Evolutionary conservation across 1,140 invertebrate species (phyloP), one percentile per base, ranked within the genome.

Genomic region (Meteorus sp.): DNA sequence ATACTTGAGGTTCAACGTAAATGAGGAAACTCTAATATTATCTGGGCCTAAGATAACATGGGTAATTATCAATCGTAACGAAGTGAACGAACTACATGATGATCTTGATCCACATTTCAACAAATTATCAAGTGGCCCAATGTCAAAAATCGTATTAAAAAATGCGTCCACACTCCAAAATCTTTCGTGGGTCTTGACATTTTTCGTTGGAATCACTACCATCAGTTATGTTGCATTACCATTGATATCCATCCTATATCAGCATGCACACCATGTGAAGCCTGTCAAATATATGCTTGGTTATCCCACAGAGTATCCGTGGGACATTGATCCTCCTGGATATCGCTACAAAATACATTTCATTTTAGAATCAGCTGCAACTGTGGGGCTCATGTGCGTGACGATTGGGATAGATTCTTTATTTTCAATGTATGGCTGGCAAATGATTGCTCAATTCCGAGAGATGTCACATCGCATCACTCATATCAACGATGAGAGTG

Each of bases 381-480:
- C 15, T 11, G 11, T 23, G 2, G 19, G 31, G 2, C 15, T 52
- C 2, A 17, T 52, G 11, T 15, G 8, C 7, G 15, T 52, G 9
- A 52, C 50, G 2, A 11, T 11, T 1, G 25, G 50, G 11, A 9
- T 37, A 1, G 50, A 52, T n/a, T 35, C 31, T 1, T 17, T 52
- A 3, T 52, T 35, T 37, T 60, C 63, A 2, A 43, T 64, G 1
- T 37, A 52, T 22, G 7, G 35, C 1, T 52, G 35, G 22, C 27
- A 33, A 37, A 65, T 74, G 6, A 6, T 43, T n/a, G 61, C 43
- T 17, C 61, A 62, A 56, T 27, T 61, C 5, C 61, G 54, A 2
- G 54, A 43, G 13, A 52, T 66, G 9, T 58, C 60, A 1, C 51
- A 31, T 35, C 56, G 56, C 1, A 62, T 68, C 8, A 35, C 29